Conservation (phyloP, 2,797 vertebrate genomes). For the Oryzias dopingdopingensis region DNA sequence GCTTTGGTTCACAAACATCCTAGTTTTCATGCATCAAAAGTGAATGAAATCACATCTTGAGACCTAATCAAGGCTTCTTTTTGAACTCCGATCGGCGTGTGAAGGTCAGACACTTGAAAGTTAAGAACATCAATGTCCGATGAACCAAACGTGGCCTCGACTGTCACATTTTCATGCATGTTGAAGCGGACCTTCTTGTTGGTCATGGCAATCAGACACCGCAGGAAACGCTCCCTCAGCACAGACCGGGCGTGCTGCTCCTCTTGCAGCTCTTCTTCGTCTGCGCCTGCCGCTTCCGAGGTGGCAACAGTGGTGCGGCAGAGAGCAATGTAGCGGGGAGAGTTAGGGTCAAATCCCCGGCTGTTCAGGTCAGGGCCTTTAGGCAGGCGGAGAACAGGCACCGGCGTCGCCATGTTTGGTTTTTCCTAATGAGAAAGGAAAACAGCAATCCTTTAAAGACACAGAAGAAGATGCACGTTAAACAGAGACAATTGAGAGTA, state of each 20-base stretch:
- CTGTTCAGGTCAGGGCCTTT: constrained; percentile 81
- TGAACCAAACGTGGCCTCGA: constrained; percentile 81
- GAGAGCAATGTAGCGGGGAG: constrained; percentile 74
- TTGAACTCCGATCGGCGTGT: constrained; percentile 87
- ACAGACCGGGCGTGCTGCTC: constrained; percentile 76
- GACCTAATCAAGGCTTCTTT: constrained; percentile 84
- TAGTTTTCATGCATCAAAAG: constrained; percentile 66
- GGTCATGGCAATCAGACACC: constrained; percentile 79
- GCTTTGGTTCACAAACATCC: background rate
- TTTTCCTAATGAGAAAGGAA: no score
- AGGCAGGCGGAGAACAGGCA: constrained; percentile 82
- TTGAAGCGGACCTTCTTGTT: constrained; percentile 77
- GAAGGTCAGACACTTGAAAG: constrained; percentile 86
- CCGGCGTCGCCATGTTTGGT: constrained; percentile 55
- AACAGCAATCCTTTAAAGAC: no score
- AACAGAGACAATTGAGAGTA: no score
- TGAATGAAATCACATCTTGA: constrained; percentile 82
- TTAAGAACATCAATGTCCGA: constrained; percentile 87
- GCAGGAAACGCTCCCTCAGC: constrained; percentile 82
- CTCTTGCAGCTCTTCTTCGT: constrained; percentile 20
- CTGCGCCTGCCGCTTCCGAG: background rate
- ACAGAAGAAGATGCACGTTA: no score
- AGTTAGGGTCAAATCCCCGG: constrained; percentile 83
- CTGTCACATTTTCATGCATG: constrained; percentile 79
- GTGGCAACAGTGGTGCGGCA: constrained; percentile 61